Percentiles rank a stretch among this genome's conserved stretches.
phyloP scores from a whole-genome alignment of 1,140 invertebrate genomes.

The Scaptomyza pallida region DNA sequence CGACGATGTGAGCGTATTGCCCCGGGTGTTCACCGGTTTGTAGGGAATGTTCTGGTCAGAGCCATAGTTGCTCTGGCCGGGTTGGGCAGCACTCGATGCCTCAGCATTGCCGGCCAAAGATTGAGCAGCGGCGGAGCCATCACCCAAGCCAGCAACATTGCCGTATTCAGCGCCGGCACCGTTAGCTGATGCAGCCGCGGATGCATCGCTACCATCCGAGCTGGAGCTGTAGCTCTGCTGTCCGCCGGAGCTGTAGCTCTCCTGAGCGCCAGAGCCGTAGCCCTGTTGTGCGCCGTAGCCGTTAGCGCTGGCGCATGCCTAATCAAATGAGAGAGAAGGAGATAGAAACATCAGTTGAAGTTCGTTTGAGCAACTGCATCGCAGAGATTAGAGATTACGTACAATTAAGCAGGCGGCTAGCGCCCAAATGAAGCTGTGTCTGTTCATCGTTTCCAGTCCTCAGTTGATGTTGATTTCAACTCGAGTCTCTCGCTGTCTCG shows the following conservation, averaged over 20 bases:
- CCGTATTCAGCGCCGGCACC: slow-evolving; percentile 56
- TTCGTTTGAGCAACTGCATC: slow-evolving; percentile 4
- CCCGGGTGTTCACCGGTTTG: slow-evolving; percentile 76
- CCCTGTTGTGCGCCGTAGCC: slow-evolving; percentile 52
- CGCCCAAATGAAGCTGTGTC: slow-evolving; percentile 71
- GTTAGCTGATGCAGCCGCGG: slow-evolving; percentile 44
- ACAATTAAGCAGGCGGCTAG: slow-evolving; percentile 80
- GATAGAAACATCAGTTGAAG: not conserved
- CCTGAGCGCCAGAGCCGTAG: slow-evolving; percentile 49
- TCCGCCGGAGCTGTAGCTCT: slow-evolving; percentile 47
- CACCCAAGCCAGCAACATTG: slow-evolving; percentile 36
- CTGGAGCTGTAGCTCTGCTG: slow-evolving; percentile 47
- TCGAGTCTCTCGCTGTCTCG: slow-evolving; percentile 47
- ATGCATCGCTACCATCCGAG: slow-evolving; percentile 44
- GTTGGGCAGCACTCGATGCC: slow-evolving; percentile 59
- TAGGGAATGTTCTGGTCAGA: slow-evolving; percentile 73
- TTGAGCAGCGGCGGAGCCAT: slow-evolving; percentile 33
- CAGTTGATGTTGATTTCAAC: slow-evolving; percentile 48
- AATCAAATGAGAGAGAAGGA: slow-evolving; percentile 13
- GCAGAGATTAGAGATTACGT: slow-evolving; percentile 49
- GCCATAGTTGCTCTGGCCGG: slow-evolving; percentile 66
- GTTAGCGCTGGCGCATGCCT: slow-evolving; percentile 74
- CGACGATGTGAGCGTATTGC: slow-evolving; percentile 77
- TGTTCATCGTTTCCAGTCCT: slow-evolving; percentile 76
- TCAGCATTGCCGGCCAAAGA: slow-evolving; percentile 46